Conservation (phyloP, 2,113 vertebrate species). For the Centropristis striata region DNA sequence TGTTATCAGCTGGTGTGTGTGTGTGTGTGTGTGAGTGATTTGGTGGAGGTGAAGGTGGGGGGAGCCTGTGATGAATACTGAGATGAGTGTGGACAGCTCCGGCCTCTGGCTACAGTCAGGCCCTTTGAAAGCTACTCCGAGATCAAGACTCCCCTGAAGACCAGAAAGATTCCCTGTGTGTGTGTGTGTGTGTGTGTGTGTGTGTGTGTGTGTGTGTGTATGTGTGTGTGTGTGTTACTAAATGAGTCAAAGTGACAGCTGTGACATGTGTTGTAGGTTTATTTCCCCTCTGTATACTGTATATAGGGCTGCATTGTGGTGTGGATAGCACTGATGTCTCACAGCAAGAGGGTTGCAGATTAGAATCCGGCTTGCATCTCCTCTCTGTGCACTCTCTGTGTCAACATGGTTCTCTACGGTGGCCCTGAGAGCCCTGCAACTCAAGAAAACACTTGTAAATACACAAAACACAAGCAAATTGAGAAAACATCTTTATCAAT, state of each 20-base stretch:
- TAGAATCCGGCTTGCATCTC: too few relatives aligned
- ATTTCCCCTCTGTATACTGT: too few relatives aligned
- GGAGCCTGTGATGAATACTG: background rate
- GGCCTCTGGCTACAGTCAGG: background rate
- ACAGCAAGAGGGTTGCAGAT: too few relatives aligned
- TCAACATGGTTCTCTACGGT: too few relatives aligned
- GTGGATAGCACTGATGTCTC: too few relatives aligned
- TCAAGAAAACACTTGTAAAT: too few relatives aligned
- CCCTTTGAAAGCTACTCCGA: background rate
- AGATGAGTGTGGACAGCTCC: slow-evolving; percentile 15
- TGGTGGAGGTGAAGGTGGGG: background rate
- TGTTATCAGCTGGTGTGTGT: background rate
- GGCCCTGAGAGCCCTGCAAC: too few relatives aligned
- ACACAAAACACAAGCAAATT: too few relatives aligned
- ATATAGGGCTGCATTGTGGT: too few relatives aligned
- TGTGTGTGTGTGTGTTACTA: background rate
- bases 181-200: background rate
- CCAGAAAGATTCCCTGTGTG: background rate
- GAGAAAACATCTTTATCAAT: too few relatives aligned
- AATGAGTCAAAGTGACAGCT: background rate
- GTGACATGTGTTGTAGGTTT: background rate
- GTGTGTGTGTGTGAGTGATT: background rate
- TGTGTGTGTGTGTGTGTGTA: slow-evolving; percentile 8
- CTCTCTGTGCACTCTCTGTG: too few relatives aligned
- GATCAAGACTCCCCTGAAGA: background rate